Evolutionary conservation across 2,797 vertebrate species (phyloP), one percentile per base, ranked within the genome.

Genomic region (Pangasius djambal): DNA sequence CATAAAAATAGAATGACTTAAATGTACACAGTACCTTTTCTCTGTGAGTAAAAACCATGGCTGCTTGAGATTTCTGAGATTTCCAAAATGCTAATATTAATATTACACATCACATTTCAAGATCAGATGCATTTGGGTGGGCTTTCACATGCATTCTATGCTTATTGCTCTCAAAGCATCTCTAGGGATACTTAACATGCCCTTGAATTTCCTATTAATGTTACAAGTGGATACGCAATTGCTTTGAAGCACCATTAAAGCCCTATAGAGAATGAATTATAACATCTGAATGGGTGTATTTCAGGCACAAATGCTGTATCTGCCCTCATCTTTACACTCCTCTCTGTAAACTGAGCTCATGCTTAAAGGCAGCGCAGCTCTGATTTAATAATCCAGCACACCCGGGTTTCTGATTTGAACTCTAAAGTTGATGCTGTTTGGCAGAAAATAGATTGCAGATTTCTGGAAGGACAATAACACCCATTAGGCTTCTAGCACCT

Each of bases 261-360:
- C 88, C 87, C 89, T 83, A 86, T 70, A 90, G 70, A 84, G 87
- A 67, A 91, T 90, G 85, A 92, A 90, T 91, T 90, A 89, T 90
- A 75, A 57, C 1, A 28, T 86, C 37, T 83, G 61, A 86, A 74
- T 67, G 57, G 79, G 84, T n/a, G 70, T 40, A 65, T 86, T 65
- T 87, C 88, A 91, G 85, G 77, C 67, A 37, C 86, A 89, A 83
- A 78, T 52, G 70, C 55, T 37, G 55, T 25, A 81, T 88, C 40
- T 85, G 74, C 83, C 86, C 83, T 90, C 40, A 72, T 81, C 82
- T 85, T 65, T 72, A 72, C 34, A 25, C 83, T 79, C 7, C 16
- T 44, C 18, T 52, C 31, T 25, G 6, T 48, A 77, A 87, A 57
- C 22, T 4, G 25, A 82, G 83, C 55, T 74, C n/a, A 37, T 44